These are phyloP conservation scores for Drosophila pachea DNA, from an alignment of 1,140 invertebrate species.

Conservation along the genomic window DNA sequence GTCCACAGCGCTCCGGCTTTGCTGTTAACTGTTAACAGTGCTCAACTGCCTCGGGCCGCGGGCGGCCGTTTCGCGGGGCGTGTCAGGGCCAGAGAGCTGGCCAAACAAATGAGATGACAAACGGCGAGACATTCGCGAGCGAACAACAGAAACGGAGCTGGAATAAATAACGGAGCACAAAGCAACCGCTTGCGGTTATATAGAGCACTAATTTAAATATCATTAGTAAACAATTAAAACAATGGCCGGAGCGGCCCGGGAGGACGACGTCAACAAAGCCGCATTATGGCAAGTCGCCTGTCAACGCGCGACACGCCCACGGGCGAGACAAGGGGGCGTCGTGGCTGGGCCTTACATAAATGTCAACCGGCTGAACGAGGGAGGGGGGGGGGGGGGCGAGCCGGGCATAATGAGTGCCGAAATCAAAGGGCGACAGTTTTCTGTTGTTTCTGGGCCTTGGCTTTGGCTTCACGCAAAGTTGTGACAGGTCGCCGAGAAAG, in stretches of 20 bases:
- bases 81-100: slow-evolving; percentile 8
- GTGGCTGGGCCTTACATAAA: slow-evolving; percentile 41
- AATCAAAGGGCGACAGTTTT: slow-evolving; percentile 48
- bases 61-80: neutral
- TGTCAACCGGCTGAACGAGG: slow-evolving; percentile 40
- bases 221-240: slow-evolving; percentile 71
- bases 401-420: neutral
- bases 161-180: slow-evolving; percentile 23
- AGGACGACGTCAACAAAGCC: slow-evolving; percentile 31
- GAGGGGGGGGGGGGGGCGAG: neutral
- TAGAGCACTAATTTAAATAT: slow-evolving; percentile 75
- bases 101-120: slow-evolving; percentile 14
- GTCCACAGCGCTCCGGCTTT: no score
- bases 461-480: slow-evolving; percentile 43
- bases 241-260: slow-evolving; percentile 20
- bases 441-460: slow-evolving; percentile 1
- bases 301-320: slow-evolving; percentile 53
- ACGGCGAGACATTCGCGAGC: neutral
- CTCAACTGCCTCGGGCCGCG: no score
- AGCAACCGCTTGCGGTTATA: slow-evolving; percentile 55
- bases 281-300: slow-evolving; percentile 37
- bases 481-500: slow-evolving; percentile 43
- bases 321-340: slow-evolving; percentile 1
- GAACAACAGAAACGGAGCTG: slow-evolving; percentile 1
- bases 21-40: no score